Conservation (phyloP, 2,113 vertebrate genomes). For the Morone saxatilis region DNA sequence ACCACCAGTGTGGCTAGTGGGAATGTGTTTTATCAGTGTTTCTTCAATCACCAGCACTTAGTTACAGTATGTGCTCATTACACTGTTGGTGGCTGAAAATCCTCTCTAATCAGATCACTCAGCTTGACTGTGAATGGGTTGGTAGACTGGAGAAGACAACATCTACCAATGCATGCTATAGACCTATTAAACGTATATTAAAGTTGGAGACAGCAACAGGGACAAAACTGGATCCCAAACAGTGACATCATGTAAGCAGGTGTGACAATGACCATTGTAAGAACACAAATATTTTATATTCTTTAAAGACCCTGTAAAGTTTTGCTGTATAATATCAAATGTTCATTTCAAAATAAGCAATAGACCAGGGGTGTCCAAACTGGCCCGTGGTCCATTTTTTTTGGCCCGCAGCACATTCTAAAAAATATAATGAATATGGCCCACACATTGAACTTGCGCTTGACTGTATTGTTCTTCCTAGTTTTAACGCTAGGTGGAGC, state of each 20-base stretch:
- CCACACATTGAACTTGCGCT: not conserved
- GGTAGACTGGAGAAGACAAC: not conserved
- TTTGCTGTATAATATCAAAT: too few species aligned
- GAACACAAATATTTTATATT: too few species aligned
- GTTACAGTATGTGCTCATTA: not conserved
- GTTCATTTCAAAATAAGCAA: too few species aligned
- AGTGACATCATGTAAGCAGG: not conserved
- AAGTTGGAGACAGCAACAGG: not conserved
- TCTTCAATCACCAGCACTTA: not conserved
- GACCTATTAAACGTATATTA: not conserved
- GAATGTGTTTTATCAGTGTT: conserved; percentile 4
- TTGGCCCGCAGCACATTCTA: not conserved
- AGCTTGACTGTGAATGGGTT: not conserved
- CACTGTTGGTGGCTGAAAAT: not conserved
- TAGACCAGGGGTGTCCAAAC: not conserved
- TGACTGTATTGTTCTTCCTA: too few species aligned
- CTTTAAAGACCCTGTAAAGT: too few species aligned
- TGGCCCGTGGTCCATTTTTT: not conserved
- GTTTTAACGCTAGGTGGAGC: too few species aligned
- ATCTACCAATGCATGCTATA: too few species aligned
- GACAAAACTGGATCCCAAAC: not conserved
- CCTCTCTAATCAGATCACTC: not conserved
- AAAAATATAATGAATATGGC: conserved; percentile 12
- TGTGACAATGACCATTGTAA: too few species aligned
- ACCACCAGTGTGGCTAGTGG: not conserved